Base-by-base conservation (phyloP, 2,888 invertebrate species). In the Agriopis leucophaearia region DNA sequence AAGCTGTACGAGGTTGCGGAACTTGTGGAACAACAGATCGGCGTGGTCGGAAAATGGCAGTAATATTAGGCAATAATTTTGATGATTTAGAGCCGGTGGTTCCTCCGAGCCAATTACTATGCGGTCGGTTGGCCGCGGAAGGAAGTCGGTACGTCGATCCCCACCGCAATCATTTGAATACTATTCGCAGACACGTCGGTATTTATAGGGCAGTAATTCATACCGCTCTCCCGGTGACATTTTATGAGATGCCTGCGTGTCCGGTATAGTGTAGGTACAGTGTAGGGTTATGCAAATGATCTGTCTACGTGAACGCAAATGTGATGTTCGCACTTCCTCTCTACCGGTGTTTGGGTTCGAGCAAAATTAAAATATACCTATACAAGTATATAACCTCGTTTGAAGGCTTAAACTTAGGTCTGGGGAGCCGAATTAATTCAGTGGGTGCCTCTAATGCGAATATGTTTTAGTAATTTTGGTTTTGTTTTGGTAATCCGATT, bases 21-120 rank as follows among this genome's bases (percentile, higher is more conserved):
- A 48, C 47, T 82, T 75, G 77, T 85, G 81, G 77, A 83, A 90
- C 85, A 90, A 85, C 90, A 90, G 88, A 91, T 91, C 89, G 88
- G 80, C 76, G 80, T 81, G 83, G 86, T 84, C 77, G 78, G 81
- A 74, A 84, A 87, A 87, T 84, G 82, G 83, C 81, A 81, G 88
- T 89, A 88, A 88, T 90, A 92, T 90, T 88, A 91, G 89, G 90
- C 86, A 92, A 90, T 92, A 92, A 93, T 93, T 92, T 90, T 82
- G 88, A 89, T 92, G 93, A 93, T 94, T 93, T 92, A 94, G 84
- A 81, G 83, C 80, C 80, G 75, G 81, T 79, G 74, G 82, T 84
- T 86, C 88, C 88, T 88, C 80, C 73, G 81, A 82, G 83, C 88
- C 91, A 90, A 92, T 94, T 94, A 92, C 91, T 89, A 87, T 90